Conservation (phyloP, 1,140 invertebrate genomes). For the Daktulosphaira vitifoliae region DNA sequence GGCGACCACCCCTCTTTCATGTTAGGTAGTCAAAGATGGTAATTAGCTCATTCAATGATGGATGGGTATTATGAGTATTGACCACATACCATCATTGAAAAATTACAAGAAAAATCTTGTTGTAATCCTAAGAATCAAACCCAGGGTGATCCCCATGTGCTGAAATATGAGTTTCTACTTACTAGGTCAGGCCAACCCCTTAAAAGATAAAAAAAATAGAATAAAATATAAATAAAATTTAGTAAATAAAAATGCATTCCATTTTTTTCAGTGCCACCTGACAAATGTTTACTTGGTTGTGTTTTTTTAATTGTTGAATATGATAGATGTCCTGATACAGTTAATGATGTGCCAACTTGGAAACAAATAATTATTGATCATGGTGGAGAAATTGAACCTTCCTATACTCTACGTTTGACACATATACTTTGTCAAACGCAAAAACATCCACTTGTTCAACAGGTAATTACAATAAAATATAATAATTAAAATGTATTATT, state of each 20-base stretch:
- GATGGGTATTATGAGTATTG: no score
- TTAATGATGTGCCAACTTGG: slow-evolving; percentile 61
- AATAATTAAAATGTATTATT: not conserved
- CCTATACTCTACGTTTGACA: slow-evolving; percentile 75
- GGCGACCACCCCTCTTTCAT: no score
- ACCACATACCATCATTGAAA: no score
- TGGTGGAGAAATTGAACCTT: slow-evolving; percentile 79
- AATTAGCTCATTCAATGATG: no score
- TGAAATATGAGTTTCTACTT: no score
- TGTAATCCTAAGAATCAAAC: no score
- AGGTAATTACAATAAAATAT: slow-evolving; percentile 50
- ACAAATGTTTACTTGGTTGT: slow-evolving; percentile 83
- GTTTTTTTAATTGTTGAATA: slow-evolving; percentile 80
- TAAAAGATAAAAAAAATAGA: not conserved
- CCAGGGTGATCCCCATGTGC: no score
- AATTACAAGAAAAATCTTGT: no score
- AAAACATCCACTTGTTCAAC: slow-evolving; percentile 76
- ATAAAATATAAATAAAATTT: not conserved
- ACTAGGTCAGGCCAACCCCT: no score
- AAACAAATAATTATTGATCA: slow-evolving; percentile 71
- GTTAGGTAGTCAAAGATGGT: no score
- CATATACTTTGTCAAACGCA: slow-evolving; percentile 87
- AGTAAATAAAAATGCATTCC: slow-evolving; percentile 27
- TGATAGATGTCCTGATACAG: slow-evolving; percentile 50
- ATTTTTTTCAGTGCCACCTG: slow-evolving; percentile 62